phyloP scores from a whole-genome alignment of 2,888 invertebrate genomes.

The Atrina japonica region DNA sequence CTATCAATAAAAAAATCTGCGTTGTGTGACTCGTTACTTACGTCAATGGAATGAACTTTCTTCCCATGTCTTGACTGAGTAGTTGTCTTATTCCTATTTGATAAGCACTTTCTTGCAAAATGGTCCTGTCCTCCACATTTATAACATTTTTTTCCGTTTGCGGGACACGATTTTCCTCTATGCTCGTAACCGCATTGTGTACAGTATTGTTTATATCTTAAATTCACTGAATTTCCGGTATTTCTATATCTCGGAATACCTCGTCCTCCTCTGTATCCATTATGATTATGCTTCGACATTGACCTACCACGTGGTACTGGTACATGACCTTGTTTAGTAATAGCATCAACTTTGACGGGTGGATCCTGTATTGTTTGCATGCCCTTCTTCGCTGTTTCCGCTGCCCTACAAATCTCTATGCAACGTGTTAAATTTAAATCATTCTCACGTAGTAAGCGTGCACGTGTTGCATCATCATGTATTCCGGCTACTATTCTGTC shows the following conservation, averaged over 20 bases:
- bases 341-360: too few species aligned
- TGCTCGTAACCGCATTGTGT: slow-evolving; percentile 16
- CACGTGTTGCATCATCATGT: slow-evolving; percentile 14
- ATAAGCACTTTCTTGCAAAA: slow-evolving; percentile 6
- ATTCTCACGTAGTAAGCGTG: slow-evolving; percentile 31
- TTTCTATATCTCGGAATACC: too few species aligned
- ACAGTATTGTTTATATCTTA: slow-evolving; percentile 3
- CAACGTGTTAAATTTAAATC: slow-evolving; percentile 30
- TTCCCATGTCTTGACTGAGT: too few species aligned
- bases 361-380: too few species aligned
- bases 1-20: too few species aligned
- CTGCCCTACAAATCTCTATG: slow-evolving; percentile 33
- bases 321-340: too few species aligned
- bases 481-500: slow-evolving; percentile 42
- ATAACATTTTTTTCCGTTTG: slow-evolving; percentile 14
- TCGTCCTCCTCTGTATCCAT: too few species aligned
- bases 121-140: slow-evolving; percentile 5
- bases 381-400: slow-evolving; percentile 20
- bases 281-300: too few species aligned
- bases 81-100: not conserved
- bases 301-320: too few species aligned
- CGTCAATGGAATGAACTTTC: too few species aligned
- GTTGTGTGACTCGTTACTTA: too few species aligned
- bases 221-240: not conserved
- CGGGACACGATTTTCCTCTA: slow-evolving; percentile 13